phyloP scores from a whole-genome alignment of 2,113 vertebrate genomes.

The Hemibagrus wyckioides region DNA sequence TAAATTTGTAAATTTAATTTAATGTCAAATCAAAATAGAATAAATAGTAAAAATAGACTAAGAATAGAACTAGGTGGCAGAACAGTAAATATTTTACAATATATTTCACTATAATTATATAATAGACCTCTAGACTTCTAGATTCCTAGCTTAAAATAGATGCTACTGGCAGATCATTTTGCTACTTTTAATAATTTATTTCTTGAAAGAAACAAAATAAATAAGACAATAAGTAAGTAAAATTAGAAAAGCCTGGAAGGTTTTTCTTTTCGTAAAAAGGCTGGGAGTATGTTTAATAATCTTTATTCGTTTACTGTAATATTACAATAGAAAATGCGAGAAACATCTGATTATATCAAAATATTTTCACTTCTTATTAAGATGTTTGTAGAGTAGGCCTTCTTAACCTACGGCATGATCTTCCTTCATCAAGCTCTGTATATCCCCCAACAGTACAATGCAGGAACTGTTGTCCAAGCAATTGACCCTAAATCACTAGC shows the following conservation, averaged over 20 bases:
- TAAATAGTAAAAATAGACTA: too few relatives aligned
- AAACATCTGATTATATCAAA: background rate
- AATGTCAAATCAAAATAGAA: too few relatives aligned
- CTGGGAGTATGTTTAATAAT: background rate
- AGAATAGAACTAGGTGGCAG: too few relatives aligned
- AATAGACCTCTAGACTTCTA: background rate
- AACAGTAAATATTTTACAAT: too few relatives aligned
- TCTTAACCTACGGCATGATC: background rate
- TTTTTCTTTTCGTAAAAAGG: too few relatives aligned
- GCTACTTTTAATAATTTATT: background rate
- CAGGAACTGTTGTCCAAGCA: background rate
- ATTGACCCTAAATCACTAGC: background rate
- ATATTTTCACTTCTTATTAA: background rate
- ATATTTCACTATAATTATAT: background rate
- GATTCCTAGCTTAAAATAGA: background rate
- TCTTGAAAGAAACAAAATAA: background rate
- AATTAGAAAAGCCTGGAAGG: too few relatives aligned
- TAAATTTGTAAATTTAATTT: background rate
- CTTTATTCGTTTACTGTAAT: background rate
- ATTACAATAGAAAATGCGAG: background rate
- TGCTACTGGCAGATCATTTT: background rate
- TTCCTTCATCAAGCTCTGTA: background rate
- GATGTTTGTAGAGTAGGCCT: background rate
- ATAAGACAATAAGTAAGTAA: too few relatives aligned
- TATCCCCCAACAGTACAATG: slow-evolving; percentile 17